Evolutionary conservation across 1,140 invertebrate species (phyloP).

Genomic region (Temnothorax curvispinosus): DNA sequence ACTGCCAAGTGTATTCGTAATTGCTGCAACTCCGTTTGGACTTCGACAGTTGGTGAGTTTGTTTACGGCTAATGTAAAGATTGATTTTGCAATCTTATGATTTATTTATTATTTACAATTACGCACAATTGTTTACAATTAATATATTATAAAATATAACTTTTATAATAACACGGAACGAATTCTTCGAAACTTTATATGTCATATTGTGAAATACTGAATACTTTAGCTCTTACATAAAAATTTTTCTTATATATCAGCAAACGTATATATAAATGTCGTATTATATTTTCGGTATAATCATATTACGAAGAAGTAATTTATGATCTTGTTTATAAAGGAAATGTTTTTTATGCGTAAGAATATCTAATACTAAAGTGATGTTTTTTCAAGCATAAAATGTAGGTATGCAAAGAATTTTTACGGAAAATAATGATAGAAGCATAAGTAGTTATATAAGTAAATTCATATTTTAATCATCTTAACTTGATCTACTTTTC

Average conservation of each 20-base stretch:
- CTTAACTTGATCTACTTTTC: neutral
- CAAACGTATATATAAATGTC: neutral
- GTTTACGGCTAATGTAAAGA: neutral
- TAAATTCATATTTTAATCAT: neutral
- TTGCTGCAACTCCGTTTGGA: neutral
- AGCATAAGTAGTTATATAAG: neutral
- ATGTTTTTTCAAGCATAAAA: neutral
- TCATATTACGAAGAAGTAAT: conserved; percentile 13
- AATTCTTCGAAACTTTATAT: neutral
- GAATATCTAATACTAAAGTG: neutral
- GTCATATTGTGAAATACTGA: conserved; percentile 4
- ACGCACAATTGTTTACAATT: neutral
- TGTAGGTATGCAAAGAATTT: neutral
- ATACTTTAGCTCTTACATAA: neutral
- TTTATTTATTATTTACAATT: neutral
- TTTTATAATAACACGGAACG: neutral
- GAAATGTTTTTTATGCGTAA: neutral
- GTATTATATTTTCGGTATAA: conserved; percentile 5
- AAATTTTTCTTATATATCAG: conserved; percentile 10
- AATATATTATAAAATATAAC: neutral
- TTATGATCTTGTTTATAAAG: conserved; percentile 21
- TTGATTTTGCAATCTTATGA: neutral
- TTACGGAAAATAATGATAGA: neutral
- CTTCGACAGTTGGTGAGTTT: conserved; percentile 34
- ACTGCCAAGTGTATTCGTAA: conserved; percentile 6